These are phyloP conservation scores for Ciconia boyciana DNA, from an alignment of 2,113 vertebrate genomes.

Conservation along the genomic window DNA sequence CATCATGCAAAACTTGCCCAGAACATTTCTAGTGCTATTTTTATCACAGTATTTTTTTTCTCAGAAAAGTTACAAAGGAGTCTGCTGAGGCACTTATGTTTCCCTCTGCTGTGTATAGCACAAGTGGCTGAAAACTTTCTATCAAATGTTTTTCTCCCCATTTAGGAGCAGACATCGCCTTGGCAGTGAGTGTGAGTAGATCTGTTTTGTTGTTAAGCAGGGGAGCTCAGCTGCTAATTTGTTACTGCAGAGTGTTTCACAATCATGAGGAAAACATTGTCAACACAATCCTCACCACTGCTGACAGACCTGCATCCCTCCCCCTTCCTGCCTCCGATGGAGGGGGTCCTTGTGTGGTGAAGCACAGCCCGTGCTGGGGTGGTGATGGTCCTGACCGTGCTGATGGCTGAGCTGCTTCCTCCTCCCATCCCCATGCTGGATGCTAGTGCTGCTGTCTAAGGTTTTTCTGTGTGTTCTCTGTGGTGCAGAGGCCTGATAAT, in stretches of 20 bases:
- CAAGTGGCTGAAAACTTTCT: background rate
- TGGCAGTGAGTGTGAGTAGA: background rate
- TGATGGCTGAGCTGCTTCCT: background rate
- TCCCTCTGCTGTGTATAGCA: background rate
- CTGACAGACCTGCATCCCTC: background rate
- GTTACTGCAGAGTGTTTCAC: background rate
- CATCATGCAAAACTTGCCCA: background rate
- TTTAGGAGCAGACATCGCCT: background rate
- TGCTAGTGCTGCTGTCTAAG: background rate
- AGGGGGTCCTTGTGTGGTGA: background rate
- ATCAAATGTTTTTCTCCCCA: background rate
- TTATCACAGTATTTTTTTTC: background rate
- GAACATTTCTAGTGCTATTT: background rate
- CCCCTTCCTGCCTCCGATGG: accelerated
- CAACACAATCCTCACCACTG: background rate
- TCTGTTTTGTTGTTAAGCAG: background rate
- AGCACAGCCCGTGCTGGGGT: background rate
- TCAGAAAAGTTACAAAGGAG: background rate
- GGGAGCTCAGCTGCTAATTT: background rate
- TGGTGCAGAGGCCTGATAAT: background rate
- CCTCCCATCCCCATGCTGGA: background rate
- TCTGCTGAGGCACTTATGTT: background rate
- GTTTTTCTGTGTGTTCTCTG: accelerated
- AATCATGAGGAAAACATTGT: background rate
- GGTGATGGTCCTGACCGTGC: background rate